A percentile compares a stretch with the other conserved stretches of the same genome.
These are phyloP conservation scores for Orthonevra nobilis DNA, from an alignment of 2,888 invertebrate genomes.

Conservation along the genomic window DNA sequence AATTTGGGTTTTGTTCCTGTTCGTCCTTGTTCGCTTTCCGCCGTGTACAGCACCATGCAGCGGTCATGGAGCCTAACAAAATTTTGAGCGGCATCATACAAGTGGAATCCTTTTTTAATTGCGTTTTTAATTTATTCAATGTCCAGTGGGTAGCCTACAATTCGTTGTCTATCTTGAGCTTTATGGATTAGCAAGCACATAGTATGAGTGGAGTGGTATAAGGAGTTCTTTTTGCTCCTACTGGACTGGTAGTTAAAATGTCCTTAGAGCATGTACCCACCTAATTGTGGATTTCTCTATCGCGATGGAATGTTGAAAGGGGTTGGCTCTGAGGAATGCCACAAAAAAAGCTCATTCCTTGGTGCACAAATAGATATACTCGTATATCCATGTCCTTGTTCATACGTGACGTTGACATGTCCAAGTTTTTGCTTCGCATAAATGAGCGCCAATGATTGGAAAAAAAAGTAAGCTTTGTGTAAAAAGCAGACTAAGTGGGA, in stretches of 20 bases:
- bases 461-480: too few relatives aligned
- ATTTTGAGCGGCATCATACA: slow-evolving; percentile 53
- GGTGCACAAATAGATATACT: slow-evolving; percentile 13
- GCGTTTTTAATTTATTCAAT: slow-evolving; percentile 65
- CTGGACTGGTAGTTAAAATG: slow-evolving; percentile 35
- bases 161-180: slow-evolving; percentile 7
- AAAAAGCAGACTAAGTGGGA: slow-evolving; percentile 39
- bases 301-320: neutral
- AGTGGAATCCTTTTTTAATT: slow-evolving; percentile 65
- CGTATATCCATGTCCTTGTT: slow-evolving; percentile 46
- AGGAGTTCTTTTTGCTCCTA: slow-evolving; percentile 1
- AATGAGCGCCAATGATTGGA: too few relatives aligned
- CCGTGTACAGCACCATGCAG: neutral
- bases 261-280: slow-evolving; percentile 48
- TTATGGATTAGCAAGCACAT: too few relatives aligned
- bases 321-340: too few relatives aligned
- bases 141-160: slow-evolving; percentile 24
- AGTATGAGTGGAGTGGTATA: slow-evolving; percentile 57
- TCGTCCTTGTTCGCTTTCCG: neutral
- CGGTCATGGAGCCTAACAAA: slow-evolving; percentile 20
- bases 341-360: slow-evolving; percentile 48
- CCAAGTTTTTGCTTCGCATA: too few relatives aligned
- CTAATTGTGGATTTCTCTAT: slow-evolving; percentile 42
- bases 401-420: slow-evolving; percentile 40
- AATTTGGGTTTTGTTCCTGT: slow-evolving; percentile 55